phyloP scores from a whole-genome alignment of 2,113 vertebrate genomes.

The Eidolon helvum region DNA sequence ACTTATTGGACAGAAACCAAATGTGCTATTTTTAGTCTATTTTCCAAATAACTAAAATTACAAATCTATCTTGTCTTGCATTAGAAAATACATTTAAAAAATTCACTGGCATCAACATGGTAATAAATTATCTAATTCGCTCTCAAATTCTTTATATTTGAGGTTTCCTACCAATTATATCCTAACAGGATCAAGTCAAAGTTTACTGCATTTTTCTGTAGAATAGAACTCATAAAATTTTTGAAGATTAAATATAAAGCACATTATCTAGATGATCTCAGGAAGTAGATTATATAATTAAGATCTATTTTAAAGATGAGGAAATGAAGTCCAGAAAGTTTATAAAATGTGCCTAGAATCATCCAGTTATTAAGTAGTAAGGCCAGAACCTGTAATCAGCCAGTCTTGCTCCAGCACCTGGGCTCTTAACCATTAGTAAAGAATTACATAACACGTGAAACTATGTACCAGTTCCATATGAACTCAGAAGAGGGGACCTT shows the following conservation, averaged over 20 bases:
- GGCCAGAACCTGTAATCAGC: background rate
- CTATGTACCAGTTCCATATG: background rate
- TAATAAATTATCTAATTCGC: background rate
- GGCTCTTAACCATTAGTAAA: background rate
- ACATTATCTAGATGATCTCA: conserved; percentile 13
- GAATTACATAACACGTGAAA: background rate
- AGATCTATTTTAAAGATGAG: conserved; percentile 1
- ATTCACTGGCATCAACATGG: background rate
- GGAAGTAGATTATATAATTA: background rate
- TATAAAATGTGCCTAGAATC: background rate
- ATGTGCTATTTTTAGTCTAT: conserved; percentile 1
- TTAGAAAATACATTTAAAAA: conserved; percentile 38
- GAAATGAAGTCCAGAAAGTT: background rate
- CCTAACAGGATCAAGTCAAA: conserved; percentile 27
- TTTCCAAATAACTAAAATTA: conserved; percentile 55
- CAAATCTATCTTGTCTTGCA: conserved; percentile 34
- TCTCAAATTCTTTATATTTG: background rate
- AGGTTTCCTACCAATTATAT: background rate
- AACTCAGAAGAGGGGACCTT: background rate
- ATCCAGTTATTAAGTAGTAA: background rate
- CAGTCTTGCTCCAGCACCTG: background rate
- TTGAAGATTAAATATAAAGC: conserved; percentile 8
- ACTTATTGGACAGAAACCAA: conserved; percentile 26
- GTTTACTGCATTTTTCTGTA: background rate
- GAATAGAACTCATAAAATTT: background rate